Conservation (phyloP, 1,140 invertebrate genomes). For the Leptonema lineaticorne region DNA sequence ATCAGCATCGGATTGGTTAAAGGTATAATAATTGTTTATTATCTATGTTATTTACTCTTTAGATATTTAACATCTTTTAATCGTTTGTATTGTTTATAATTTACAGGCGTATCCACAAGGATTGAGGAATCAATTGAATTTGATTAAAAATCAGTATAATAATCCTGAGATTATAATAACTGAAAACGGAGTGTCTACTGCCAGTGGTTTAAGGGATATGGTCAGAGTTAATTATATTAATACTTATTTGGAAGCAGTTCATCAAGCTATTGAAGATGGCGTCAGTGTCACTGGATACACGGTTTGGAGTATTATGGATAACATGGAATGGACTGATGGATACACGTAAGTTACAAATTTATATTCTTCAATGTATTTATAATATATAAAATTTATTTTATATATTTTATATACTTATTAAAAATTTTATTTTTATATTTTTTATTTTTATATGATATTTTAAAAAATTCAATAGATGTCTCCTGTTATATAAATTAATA, state of each 20-base stretch:
- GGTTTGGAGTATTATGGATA: constrained; percentile 67
- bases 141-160: constrained; percentile 62
- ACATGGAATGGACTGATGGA: constrained; percentile 63
- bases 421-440: no score
- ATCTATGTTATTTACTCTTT: neutral
- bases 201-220: constrained; percentile 54
- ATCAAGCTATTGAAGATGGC: constrained; percentile 44
- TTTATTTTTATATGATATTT: no score
- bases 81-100: neutral
- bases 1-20: constrained; percentile 39
- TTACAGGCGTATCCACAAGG: constrained; percentile 47
- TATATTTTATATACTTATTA: no score
- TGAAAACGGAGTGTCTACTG: constrained; percentile 67
- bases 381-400: neutral
- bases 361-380: no score
- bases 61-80: neutral
- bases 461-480: no score
- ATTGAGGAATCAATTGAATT: constrained; percentile 51
- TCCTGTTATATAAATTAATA: no score
- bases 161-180: constrained; percentile 63
- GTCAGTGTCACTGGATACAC: constrained; percentile 57
- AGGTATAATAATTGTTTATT: constrained; percentile 20
- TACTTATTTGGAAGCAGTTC: constrained; percentile 44
- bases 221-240: constrained; percentile 50
- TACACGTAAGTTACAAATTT: constrained; percentile 45